A percentile compares a stretch with the other conserved stretches of the same genome.
Evolutionary conservation across 2,113 vertebrate species (phyloP).

Genomic region (Laterallus jamaicensis): DNA sequence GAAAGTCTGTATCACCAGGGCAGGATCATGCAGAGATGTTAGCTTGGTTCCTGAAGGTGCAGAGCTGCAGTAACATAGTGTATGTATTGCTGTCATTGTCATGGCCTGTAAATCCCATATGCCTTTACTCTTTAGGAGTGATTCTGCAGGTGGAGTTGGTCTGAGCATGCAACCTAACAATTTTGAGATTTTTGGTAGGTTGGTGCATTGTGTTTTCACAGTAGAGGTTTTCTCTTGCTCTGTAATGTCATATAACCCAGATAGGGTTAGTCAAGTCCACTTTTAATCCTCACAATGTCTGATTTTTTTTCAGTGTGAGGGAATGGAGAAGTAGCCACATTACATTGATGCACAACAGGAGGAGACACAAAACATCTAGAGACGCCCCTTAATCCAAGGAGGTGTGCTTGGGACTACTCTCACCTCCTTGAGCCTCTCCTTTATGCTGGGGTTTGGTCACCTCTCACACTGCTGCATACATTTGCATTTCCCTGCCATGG

Average conservation of each 20-base stretch:
- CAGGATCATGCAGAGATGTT: not conserved
- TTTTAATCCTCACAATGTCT: not conserved
- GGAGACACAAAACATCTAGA: not conserved
- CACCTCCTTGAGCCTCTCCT: not conserved
- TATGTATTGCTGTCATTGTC: not conserved
- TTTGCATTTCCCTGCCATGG: not conserved
- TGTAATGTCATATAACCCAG: not conserved
- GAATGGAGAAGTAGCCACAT: not conserved
- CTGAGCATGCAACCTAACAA: not conserved
- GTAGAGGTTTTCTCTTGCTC: not conserved
- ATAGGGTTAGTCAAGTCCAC: not conserved
- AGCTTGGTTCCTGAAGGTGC: not conserved
- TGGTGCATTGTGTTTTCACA: not conserved
- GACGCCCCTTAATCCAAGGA: not conserved
- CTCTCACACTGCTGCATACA: not conserved
- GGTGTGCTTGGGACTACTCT: not conserved
- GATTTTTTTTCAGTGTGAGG: not conserved
- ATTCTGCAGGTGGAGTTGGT: not conserved
- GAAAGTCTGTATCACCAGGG: not conserved
- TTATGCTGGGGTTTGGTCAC: not conserved
- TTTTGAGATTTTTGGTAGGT: not conserved
- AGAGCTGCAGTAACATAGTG: not conserved
- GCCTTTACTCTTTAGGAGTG: not conserved
- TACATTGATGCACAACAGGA: not conserved
- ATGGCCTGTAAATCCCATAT: not conserved